Base-by-base conservation (phyloP, 2,888 invertebrate genomes). In the Trissoscelio sp. region DNA sequence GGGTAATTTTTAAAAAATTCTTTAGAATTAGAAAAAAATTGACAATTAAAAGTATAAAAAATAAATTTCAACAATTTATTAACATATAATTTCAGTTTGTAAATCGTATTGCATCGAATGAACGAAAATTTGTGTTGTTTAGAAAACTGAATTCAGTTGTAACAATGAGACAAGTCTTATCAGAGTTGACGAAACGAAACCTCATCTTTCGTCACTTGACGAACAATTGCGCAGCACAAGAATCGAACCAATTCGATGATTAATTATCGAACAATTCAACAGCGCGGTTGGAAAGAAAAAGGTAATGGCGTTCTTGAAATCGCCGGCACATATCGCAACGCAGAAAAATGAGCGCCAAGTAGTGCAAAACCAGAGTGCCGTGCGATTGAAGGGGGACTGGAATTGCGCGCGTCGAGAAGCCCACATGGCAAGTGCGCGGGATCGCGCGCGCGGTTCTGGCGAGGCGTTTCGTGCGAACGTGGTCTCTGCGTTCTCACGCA, bases 341-440 rank as follows among this genome's bases (percentile, higher is more conserved):
- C 42, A 57, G 74, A 81, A 81, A 75, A 75, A 81, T 77, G 67
- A 58, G 58, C 60, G 69, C 64, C 48, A 81, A 81, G 78, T 81
- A 81, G 81, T 78, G 81, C 77, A 81, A 74, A 79, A 81, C 69
- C 67, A 12, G 18, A 81, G 75, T 58, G 74, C 67, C 48, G 72
- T 28, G 78, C 74, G 69, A 70, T 70, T 79, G 78, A 78, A 78
- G 82, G 79, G 79, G 70, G 82, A 74, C 82, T 74, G 78, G 82
- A 78, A 82, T 82, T 82, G 79, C 82, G 79, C 78, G 82, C 78
- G 74, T 74, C 75, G 79, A 82, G 79, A 82, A 75, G 82, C 75
- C 82, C 82, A 82, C 75, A 82, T 82, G 82, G 79, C 79, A 79
- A 82, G 82, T 82, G 79, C 79, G 79, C 79, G 82, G 66, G 81